phyloP scores from a whole-genome alignment of 2,797 vertebrate species.

The Lutjanus campechanus region DNA sequence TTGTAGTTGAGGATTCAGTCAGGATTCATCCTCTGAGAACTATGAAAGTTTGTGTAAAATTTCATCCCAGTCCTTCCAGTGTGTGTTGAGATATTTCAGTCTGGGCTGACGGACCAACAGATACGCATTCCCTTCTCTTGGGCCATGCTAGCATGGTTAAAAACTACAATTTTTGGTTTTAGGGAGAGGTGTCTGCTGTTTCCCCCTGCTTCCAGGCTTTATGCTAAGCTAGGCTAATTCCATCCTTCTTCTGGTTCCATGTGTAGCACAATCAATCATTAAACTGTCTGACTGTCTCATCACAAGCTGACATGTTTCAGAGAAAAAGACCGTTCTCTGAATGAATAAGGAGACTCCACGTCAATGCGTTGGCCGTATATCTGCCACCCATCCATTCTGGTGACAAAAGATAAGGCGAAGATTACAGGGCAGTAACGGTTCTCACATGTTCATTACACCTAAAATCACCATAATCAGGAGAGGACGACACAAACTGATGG shows the following conservation, averaged over 20 bases:
- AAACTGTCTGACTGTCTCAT: neutral
- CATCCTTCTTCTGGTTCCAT: neutral
- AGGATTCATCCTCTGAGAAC: too few relatives aligned
- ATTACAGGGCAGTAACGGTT: neutral
- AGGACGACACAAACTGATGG: conserved; percentile 1
- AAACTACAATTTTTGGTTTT: neutral
- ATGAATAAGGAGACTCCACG: neutral
- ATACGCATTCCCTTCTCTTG: too few relatives aligned
- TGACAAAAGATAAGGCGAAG: neutral
- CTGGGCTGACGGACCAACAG: too few relatives aligned
- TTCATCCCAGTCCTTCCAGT: too few relatives aligned
- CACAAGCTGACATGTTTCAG: neutral
- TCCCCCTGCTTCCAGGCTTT: neutral
- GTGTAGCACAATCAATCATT: neutral
- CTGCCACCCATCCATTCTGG: neutral
- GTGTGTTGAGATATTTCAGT: too few relatives aligned
- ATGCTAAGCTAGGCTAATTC: conserved; percentile 11
- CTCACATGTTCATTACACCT: conserved; percentile 6
- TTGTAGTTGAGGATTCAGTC: too few relatives aligned
- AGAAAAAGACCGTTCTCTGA: neutral
- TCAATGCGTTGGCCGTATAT: neutral
- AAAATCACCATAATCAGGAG: conserved; percentile 32
- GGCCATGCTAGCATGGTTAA: neutral
- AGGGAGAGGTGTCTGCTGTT: neutral
- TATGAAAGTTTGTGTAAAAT: too few relatives aligned